Base-by-base conservation (phyloP, 2,113 vertebrate species). In the Scortum barcoo region DNA sequence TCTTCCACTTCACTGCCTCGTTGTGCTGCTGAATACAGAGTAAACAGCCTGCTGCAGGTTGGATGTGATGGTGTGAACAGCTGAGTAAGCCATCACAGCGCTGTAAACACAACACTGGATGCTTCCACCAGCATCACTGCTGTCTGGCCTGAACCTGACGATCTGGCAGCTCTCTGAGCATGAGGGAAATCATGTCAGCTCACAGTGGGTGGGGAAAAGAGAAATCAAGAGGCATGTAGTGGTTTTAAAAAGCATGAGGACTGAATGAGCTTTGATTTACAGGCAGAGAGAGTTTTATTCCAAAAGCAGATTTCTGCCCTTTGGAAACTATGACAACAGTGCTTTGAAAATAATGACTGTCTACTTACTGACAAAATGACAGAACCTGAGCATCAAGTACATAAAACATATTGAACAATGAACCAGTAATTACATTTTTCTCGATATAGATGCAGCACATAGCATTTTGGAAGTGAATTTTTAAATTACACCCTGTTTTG, bases 41-140 rank as follows among this genome's bases (percentile, higher is more conserved):
- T 56, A 57, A 71, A 76, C 65, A 42, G 51, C 33, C 54, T 44
- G 51, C 71, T 66, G 76, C 50, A 40, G 36, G 60, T 66, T 36
- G 56, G 76, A 42, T 20, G 72, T 30, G 48, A 14, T 4, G 26
- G 38, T 57, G n/a, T 71, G 80, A 89, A 92, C 71, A 89, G 93
- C 92, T 93, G 94, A 94, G 76, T 84, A 90, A 90, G 83, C 84
- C 66, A 33, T 82, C 78, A 46, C 82, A 26, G 54, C 66, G 44
- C 44, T 80, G 68, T 78, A 89, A 87, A 89, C 84, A 90, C 82
- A 86, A 88, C 76, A 56, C 91, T 93, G 81, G 92, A 92, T 62
- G 83, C 67, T 92, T 94, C 91, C 69, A 89, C 63, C 38, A 19
- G 51, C 48, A 50, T 38, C 69, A 53, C 57, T 36, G 83, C 68